Evolutionary conservation across 2,113 vertebrate species (phyloP), one percentile per base, ranked within the genome.

Genomic region (Coregonus clupeaformis): DNA sequence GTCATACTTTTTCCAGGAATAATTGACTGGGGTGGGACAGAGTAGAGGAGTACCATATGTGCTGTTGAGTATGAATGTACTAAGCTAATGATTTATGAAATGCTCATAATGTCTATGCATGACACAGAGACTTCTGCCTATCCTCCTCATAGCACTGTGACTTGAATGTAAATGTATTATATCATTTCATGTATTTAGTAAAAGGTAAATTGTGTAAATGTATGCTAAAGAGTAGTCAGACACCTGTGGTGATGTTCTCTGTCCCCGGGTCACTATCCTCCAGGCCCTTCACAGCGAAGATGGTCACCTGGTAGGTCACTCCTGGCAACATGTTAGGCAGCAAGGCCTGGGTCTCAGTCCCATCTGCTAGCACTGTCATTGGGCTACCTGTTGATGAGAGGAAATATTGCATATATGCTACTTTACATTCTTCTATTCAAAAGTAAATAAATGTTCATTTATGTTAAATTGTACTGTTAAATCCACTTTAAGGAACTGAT

Each of bases 201-300:
- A 42, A 42, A 42, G 36, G 36, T 42, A 2, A 42, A 12, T 11
- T 2, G 36, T 12, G 36, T 42, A 42, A 42, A 42, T 42, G 36
- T 52, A 52, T 18, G 16, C 49, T 52, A 18, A 52, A 52, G 13
- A 68, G 32, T n/a, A 45, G 6, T 22, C 36, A 64, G 7, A 62
- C 67, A 98, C 98, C 96, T 95, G 97, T 97, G 77, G 90, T 94
- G 27, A 99, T 84, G 0, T 68, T 90, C 77, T 94, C 95, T 0
- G 94, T 94, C 77, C 91, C 7, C 0, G 97, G 95, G 5, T 96
- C 94, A 0, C 97, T 99, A 73, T 99, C 97, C 80, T 98, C 95
- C 68, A 96, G 94, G 52, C 96, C 97, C 85, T 95, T 98, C 84
- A 96, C 81, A 16, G 96, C 91, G 16, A 94, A 86, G 70, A 97